Percentiles rank a stretch among this genome's conserved stretches.
These are phyloP conservation scores for Clarias batrachus DNA, from an alignment of 2,113 vertebrate species.

Conservation along the genomic window DNA sequence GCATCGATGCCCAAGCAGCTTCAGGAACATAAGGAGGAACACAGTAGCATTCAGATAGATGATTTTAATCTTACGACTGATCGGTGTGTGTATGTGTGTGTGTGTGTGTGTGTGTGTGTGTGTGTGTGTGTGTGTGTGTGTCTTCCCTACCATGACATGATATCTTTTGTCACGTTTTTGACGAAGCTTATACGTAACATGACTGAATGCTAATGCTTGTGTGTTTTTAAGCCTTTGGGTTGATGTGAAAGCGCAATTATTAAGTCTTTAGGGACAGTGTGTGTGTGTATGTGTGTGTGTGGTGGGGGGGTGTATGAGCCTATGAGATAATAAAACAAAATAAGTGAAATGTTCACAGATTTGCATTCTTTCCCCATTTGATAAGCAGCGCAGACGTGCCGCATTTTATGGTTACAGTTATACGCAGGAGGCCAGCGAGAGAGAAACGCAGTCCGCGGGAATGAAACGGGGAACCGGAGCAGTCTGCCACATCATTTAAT, in stretches of 20 bases:
- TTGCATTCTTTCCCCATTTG: neutral
- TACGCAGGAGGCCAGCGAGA: neutral
- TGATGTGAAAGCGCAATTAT: conserved; percentile 1
- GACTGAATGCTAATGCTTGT: neutral
- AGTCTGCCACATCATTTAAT: conserved; percentile 46
- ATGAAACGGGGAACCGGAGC: neutral
- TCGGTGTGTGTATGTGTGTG: too few relatives aligned
- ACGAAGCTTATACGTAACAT: too few relatives aligned
- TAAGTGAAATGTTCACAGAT: conserved; percentile 3
- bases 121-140: neutral
- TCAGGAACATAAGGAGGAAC: neutral
- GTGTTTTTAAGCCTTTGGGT: neutral
- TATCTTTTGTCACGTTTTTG: neutral
- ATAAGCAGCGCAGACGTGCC: neutral
- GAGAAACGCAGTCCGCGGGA: neutral
- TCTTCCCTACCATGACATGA: neutral
- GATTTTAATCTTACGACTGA: too few relatives aligned
- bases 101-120: too few relatives aligned
- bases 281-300: neutral
- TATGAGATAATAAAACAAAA: neutral
- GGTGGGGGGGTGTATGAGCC: neutral
- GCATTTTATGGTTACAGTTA: neutral
- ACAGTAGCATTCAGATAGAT: neutral
- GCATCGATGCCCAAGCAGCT: too few relatives aligned
- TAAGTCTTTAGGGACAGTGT: neutral